Base-by-base conservation (phyloP, 2,113 vertebrate species). In the Clupea harengus region DNA sequence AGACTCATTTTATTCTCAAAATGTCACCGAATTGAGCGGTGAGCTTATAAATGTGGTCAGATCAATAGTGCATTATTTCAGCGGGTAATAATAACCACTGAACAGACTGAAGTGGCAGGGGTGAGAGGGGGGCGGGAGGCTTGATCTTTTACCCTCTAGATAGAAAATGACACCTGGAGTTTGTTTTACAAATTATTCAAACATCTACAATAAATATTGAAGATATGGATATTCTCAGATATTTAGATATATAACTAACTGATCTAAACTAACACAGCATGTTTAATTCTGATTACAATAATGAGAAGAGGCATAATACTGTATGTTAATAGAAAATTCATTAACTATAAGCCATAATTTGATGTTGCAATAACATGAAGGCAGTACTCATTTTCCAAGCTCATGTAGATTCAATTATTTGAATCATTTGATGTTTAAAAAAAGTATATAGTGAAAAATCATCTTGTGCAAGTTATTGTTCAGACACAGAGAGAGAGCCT, bases 41-140 rank as follows among this genome's bases (percentile, higher is more conserved):
- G 84, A 88, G 84, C 83, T 87, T 88, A 83, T 85, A 89, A 88
- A 86, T 49, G 54, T 60, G 20, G 22, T 0, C 87, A 91, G 39
- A 92, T 93, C 92, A 89, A 93, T 93, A 90, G 86, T 88, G 60
- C 91, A 90, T 92, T 90, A 89, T 85, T 83, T 84, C 22, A 83
- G 88, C 75, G 83, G 45, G 85, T 88, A 87, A 87, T 81, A 90
- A 91, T 87, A 90, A 87, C 28, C 72, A 39, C 39, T 39, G 39
- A 39, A 39, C 39, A 39, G 39, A 39, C 39, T 39, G 39, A 39
- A 39, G 39, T 39, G 39, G 39, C 39, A 39, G 39, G 39, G 39
- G 39, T 39, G 20, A 86, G 85, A 85, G 17, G 20, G 54, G 22
- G 54, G 18, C 3, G 18, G 6, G 18, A 20, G 54, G 4, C 17